These are phyloP conservation scores for Eulithis prunata DNA, from an alignment of 2,888 invertebrate species.

Conservation along the genomic window DNA sequence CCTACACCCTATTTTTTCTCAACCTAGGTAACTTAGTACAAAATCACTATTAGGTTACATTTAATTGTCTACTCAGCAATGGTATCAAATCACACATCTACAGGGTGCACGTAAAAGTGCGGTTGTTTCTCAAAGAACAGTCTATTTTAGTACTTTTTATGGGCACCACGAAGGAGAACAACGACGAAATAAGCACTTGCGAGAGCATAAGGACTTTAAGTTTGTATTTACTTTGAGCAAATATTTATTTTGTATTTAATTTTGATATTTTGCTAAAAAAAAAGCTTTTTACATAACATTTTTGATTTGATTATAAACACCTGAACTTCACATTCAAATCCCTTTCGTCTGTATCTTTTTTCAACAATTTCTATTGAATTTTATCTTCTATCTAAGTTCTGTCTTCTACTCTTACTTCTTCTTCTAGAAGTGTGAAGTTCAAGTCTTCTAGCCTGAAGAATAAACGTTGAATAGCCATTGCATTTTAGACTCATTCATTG, in stretches of 20 bases:
- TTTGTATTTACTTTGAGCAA: constrained; percentile 17
- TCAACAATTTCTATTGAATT: no score
- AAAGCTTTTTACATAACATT: constrained; percentile 27
- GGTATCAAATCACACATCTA: constrained; percentile 6
- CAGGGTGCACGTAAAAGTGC: not conserved
- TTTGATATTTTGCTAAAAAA: constrained; percentile 25
- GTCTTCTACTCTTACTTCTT: not conserved
- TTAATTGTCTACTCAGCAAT: constrained; percentile 4
- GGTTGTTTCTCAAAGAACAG: not conserved
- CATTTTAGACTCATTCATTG: no score
- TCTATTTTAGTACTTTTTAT: not conserved
- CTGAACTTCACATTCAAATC: constrained; percentile 14
- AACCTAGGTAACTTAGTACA: no score
- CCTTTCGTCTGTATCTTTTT: not conserved
- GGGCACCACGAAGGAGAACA: constrained; percentile 8
- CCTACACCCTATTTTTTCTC: no score
- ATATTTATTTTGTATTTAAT: constrained; percentile 17
- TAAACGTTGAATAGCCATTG: constrained; percentile 1
- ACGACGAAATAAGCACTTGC: constrained; percentile 1
- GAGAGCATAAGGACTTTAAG: not conserved
- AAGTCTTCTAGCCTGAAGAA: not conserved
- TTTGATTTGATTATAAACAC: constrained; percentile 20
- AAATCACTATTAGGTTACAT: not conserved
- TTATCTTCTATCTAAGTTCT: not conserved
- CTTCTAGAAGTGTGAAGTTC: not conserved